Evolutionary conservation across 2,797 vertebrate species (phyloP).

Genomic region (Lagodon rhomboides): DNA sequence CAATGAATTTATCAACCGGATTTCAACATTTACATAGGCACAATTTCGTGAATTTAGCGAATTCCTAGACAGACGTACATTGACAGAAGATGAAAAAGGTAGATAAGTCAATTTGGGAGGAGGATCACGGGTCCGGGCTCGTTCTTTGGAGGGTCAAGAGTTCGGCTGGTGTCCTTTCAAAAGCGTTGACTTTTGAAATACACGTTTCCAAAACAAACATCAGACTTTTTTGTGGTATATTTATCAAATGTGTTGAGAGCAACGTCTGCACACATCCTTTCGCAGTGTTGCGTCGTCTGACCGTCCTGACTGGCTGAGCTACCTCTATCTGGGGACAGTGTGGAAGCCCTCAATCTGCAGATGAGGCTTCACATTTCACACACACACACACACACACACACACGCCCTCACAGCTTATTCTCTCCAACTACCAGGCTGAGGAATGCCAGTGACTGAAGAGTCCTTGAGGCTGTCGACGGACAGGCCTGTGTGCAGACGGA

Average conservation of each 20-base stretch:
- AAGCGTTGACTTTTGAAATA: constrained; percentile 11
- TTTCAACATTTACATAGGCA: constrained; percentile 45
- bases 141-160: constrained; percentile 41
- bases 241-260: constrained; percentile 1
- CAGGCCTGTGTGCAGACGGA: constrained; percentile 58
- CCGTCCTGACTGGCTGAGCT: constrained; percentile 1
- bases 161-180: constrained; percentile 36
- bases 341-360: constrained; percentile 62
- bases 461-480: constrained; percentile 77
- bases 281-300: constrained; percentile 1
- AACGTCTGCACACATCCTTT: not conserved
- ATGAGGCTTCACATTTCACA: constrained; percentile 42
- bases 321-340: constrained; percentile 18
- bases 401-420: constrained; percentile 26
- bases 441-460: constrained; percentile 76
- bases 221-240: not conserved
- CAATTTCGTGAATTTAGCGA: not conserved
- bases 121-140: not conserved
- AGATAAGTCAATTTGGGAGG: constrained; percentile 15
- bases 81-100: not conserved
- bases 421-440: constrained; percentile 65
- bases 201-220: not conserved
- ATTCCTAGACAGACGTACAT: constrained; percentile 17
- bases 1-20: constrained; percentile 30
- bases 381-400: constrained; percentile 21